phyloP scores from a whole-genome alignment of 2,113 vertebrate species.

The Reinhardtius hippoglossoides region DNA sequence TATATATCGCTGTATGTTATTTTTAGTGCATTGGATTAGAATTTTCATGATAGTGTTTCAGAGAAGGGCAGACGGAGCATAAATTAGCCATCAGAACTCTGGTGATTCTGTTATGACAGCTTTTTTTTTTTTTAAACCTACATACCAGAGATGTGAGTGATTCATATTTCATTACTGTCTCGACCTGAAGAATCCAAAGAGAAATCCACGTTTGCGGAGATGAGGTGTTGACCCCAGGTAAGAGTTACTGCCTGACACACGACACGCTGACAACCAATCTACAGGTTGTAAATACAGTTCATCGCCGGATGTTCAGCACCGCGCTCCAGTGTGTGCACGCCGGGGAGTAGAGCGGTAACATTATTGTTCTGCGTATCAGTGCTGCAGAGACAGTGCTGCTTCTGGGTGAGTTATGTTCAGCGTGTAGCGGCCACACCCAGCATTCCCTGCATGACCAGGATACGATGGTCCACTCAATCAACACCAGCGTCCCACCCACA shows the following conservation, averaged over 20 bases:
- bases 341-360: background rate
- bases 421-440: conserved; percentile 44
- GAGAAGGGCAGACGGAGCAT: conserved; percentile 55
- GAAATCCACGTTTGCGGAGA: conserved; percentile 35
- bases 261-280: conserved; percentile 58
- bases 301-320: background rate
- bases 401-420: conserved; percentile 49
- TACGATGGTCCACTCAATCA: conserved; percentile 61
- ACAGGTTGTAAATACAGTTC: conserved; percentile 62
- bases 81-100: conserved; percentile 56
- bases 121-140: conserved; percentile 18
- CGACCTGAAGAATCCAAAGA: conserved; percentile 37
- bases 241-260: conserved; percentile 36
- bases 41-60: conserved; percentile 36
- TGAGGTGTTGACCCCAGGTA: background rate
- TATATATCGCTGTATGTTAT: background rate
- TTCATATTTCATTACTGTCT: conserved; percentile 59
- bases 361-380: conserved; percentile 5
- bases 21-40: conserved; percentile 17
- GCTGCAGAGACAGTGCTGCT: conserved; percentile 12
- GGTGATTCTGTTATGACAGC: conserved; percentile 47
- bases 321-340: background rate
- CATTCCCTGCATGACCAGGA: conserved; percentile 42
- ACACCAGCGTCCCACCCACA: conserved; percentile 39
- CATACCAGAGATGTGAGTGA: conserved; percentile 28